phyloP scores from a whole-genome alignment of 2,113 vertebrate genomes.

The Seriola quinqueradiata region DNA sequence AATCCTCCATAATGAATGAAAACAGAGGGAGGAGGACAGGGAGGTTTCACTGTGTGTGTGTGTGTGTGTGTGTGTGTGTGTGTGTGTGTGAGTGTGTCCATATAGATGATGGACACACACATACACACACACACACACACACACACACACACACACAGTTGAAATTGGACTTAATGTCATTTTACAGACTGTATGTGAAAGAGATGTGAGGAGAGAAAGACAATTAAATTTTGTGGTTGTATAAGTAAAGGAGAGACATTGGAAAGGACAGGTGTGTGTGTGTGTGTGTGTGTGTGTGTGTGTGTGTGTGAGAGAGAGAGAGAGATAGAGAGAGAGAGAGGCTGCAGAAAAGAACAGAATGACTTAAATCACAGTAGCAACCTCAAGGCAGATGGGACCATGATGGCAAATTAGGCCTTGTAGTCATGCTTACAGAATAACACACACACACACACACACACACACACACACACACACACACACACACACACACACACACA shows the following conservation, averaged over 20 bases:
- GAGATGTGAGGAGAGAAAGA: not conserved
- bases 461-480: too few species aligned
- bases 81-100: not conserved
- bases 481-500: too few species aligned
- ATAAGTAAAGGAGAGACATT: constrained; percentile 48
- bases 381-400: constrained; percentile 61
- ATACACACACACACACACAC: not conserved
- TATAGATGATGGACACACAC: not conserved
- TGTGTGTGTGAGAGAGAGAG: not conserved
- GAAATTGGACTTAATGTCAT: constrained; percentile 47
- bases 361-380: constrained; percentile 44
- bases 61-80: too few species aligned
- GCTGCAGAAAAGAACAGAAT: constrained; percentile 35
- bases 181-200: constrained; percentile 3
- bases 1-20: constrained; percentile 32
- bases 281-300: not conserved
- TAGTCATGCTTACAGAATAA: constrained; percentile 4
- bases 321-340: not conserved
- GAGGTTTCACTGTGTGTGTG: not conserved
- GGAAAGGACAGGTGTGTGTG: not conserved
- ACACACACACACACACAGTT: not conserved
- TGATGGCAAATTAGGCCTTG: constrained; percentile 48
- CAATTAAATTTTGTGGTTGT: constrained; percentile 51
- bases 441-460: not conserved
- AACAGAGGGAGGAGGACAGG: constrained; percentile 7